Evolutionary conservation across 2,888 invertebrate genomes (phyloP).

Genomic region (Drosophila diplacantha): DNA sequence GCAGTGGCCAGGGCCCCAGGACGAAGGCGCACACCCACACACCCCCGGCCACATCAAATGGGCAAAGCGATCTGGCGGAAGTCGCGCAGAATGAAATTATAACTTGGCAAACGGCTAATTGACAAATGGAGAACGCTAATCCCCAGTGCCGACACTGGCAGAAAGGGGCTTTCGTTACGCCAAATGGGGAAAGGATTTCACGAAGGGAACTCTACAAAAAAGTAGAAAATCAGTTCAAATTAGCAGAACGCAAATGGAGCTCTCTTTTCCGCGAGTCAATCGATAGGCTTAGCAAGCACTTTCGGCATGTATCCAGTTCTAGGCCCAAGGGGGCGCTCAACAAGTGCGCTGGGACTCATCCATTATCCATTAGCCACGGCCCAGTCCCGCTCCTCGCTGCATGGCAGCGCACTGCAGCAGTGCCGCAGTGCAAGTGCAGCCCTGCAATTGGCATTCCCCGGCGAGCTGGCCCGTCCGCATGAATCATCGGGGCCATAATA

Average conservation of each 20-base stretch:
- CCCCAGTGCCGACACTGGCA: constrained; percentile 12
- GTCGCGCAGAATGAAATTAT: constrained; percentile 30
- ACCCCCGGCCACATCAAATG: constrained; percentile 39
- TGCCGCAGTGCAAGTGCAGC: constrained; percentile 19
- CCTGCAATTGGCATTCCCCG: constrained; percentile 11
- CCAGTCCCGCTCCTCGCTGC: neutral
- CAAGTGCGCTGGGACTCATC: constrained; percentile 13
- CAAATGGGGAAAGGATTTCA: neutral
- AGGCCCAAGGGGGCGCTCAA: neutral
- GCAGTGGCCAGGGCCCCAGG: neutral
- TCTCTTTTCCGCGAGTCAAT: neutral
- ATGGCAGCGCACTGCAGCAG: constrained; percentile 15
- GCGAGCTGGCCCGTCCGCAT: constrained; percentile 31
- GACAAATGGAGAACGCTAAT: constrained; percentile 32
- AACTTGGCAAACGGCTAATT: constrained; percentile 36
- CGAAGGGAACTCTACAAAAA: neutral
- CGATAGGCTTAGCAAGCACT: neutral
- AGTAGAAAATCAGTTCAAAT: neutral
- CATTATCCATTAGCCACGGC: neutral
- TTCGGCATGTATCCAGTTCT: neutral
- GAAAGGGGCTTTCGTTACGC: neutral
- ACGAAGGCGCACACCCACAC: neutral
- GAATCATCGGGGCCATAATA: constrained; percentile 62
- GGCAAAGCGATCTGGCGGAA: constrained; percentile 7
- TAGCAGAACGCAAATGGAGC: too few relatives aligned